Base-by-base conservation (phyloP, 2,113 vertebrate genomes). In the Pseudolaguvia tuberculata region DNA sequence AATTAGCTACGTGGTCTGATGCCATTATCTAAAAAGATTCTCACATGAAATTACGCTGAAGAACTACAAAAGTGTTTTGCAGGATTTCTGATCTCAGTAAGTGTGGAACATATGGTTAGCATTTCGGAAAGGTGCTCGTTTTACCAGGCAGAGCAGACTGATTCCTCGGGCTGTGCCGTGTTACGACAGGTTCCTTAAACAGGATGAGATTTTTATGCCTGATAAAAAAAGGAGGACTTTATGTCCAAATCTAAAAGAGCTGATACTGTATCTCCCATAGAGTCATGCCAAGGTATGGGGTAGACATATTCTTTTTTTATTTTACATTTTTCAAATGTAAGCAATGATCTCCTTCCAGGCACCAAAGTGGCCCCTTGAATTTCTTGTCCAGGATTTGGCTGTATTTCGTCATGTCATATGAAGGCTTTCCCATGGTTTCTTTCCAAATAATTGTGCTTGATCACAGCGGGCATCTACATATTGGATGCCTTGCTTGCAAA, bases 11-110 rank as follows among this genome's bases (percentile, higher is more conserved):
- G 14, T 39, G 59, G 23, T 27, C 51, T 50, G 23, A 50, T 55
- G 68, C 75, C 58, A 42, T 52, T 68, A 55, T 53, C 70, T 59
- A 62, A 63, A 79, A 70, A 23, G 52, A 69, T 59, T 62, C 74
- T 70, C 39, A 67, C 55, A 42, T 69, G 13, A 39, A 69, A 76
- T 61, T 25, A 52, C 55, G 25, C 65, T 52, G 72, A 29, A 76
- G 53, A 78, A 71, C 79, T 83, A 83, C 72, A 84, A 86, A 89
- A 85, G 84, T 84, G 85, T 86, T 87, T 81, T 85, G 87, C 88
- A 82, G 84, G 79, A 85, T 87, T 83, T 88, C 77, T 86, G 83
- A 88, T 86, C 88, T 86, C 85, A 83, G 81, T 70, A 82, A 83
- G 76, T 55, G 31, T 77, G 51, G 59, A 75, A 88, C 90, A 89